Conservation (phyloP, 2,113 vertebrate species). For the Uropsilus gracilis region DNA sequence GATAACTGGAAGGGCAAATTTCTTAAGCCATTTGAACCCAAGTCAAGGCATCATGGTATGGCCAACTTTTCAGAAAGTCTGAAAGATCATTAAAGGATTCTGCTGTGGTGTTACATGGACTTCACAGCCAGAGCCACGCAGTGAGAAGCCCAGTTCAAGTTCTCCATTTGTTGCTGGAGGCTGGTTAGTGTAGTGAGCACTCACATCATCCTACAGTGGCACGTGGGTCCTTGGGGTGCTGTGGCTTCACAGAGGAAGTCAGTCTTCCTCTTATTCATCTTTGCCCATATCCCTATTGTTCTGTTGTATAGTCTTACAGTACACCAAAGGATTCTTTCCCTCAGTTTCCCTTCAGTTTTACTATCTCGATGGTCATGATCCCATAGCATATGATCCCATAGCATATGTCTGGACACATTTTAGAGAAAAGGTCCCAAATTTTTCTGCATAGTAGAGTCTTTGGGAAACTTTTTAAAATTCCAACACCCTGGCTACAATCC, state of each 20-base stretch:
- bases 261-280: not conserved
- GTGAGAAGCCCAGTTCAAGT: not conserved
- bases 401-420: not conserved
- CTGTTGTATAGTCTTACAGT: not conserved
- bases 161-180: not conserved
- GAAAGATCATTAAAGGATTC: not conserved
- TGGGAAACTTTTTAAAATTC: not conserved
- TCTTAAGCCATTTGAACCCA: not conserved
- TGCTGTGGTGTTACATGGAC: not conserved
- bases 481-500: not conserved
- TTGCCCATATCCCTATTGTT: not conserved
- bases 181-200: fast-evolving
- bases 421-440: not conserved
- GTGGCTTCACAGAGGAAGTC: not conserved
- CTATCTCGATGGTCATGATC: not conserved
- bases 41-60: not conserved
- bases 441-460: not conserved
- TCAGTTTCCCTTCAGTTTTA: not conserved
- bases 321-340: not conserved
- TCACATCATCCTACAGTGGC: not conserved
- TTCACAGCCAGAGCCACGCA: not conserved
- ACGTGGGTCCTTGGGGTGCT: not conserved
- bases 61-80: not conserved
- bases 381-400: not conserved
- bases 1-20: not conserved